These are phyloP conservation scores for Synanthedon myopaeformis DNA, from an alignment of 2,888 invertebrate genomes.

Conservation along the genomic window DNA sequence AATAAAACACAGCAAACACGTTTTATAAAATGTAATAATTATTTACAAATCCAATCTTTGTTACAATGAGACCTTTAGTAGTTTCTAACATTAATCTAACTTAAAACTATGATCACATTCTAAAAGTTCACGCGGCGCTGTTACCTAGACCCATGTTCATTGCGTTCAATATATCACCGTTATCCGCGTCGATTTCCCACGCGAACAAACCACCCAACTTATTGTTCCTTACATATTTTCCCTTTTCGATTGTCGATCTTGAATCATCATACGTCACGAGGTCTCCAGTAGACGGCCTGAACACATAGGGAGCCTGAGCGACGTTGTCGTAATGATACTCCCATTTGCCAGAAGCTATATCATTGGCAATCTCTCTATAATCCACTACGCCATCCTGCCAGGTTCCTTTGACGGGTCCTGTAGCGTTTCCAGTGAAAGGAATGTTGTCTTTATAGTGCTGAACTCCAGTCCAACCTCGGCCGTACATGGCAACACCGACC, in stretches of 20 bases:
- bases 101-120: conserved; percentile 1
- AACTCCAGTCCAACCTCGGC: conserved; percentile 62
- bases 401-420: conserved; percentile 56
- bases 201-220: conserved; percentile 59
- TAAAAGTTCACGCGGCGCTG: conserved; percentile 17
- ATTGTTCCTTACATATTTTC: conserved; percentile 58
- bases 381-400: conserved; percentile 66
- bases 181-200: conserved; percentile 64
- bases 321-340: conserved; percentile 57
- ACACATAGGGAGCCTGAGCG: conserved; percentile 62
- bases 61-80: neutral
- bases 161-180: conserved; percentile 57
- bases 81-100: conserved; percentile 4
- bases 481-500: conserved; percentile 63
- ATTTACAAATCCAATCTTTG: neutral
- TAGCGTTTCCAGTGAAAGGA: conserved; percentile 58
- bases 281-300: conserved; percentile 50
- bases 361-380: conserved; percentile 56
- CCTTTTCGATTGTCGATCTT: conserved; percentile 58
- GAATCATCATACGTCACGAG: conserved; percentile 58
- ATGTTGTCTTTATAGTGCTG: conserved; percentile 39
- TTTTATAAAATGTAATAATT: neutral
- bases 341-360: conserved; percentile 54
- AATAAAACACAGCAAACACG: neutral
- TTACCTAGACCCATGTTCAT: conserved; percentile 64